Conservation (phyloP, 2,888 invertebrate genomes). For the Watsonalla cultraria region DNA sequence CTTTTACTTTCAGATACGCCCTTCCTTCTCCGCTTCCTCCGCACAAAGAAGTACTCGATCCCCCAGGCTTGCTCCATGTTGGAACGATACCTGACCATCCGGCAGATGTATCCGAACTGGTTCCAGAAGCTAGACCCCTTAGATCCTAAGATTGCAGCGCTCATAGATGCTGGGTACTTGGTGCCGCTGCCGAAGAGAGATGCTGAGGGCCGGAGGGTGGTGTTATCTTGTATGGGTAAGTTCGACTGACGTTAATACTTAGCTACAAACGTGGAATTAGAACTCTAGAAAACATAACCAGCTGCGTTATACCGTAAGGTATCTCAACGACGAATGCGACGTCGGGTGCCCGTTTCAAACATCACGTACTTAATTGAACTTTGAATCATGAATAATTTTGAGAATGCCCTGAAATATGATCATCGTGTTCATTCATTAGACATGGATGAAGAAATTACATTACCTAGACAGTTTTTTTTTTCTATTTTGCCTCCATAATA, state of each 20-base stretch:
- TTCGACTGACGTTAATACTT: constrained; percentile 3
- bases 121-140: constrained; percentile 89
- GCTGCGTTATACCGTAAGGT: too few relatives aligned
- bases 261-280: neutral
- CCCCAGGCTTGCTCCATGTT: constrained; percentile 92
- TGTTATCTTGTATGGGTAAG: constrained; percentile 88
- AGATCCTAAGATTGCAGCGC: constrained; percentile 87
- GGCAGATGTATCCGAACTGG: constrained; percentile 92
- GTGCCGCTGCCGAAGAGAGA: constrained; percentile 87
- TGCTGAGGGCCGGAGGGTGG: constrained; percentile 85
- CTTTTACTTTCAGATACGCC: constrained; percentile 79
- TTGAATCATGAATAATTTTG: too few relatives aligned
- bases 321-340: too few relatives aligned
- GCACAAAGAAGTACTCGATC: constrained; percentile 92
- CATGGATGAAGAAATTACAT: too few relatives aligned
- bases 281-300: too few relatives aligned
- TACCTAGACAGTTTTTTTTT: too few relatives aligned
- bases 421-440: too few relatives aligned
- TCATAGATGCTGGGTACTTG: constrained; percentile 89
- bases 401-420: too few relatives aligned
- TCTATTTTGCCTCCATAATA: too few relatives aligned
- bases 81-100: constrained; percentile 90
- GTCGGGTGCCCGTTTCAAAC: too few relatives aligned
- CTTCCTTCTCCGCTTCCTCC: constrained; percentile 89
- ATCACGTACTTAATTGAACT: too few relatives aligned